Evolutionary conservation across 1,140 invertebrate species (phyloP), one percentile per base, ranked within the genome.

Genomic region (Chlorops oryzae): DNA sequence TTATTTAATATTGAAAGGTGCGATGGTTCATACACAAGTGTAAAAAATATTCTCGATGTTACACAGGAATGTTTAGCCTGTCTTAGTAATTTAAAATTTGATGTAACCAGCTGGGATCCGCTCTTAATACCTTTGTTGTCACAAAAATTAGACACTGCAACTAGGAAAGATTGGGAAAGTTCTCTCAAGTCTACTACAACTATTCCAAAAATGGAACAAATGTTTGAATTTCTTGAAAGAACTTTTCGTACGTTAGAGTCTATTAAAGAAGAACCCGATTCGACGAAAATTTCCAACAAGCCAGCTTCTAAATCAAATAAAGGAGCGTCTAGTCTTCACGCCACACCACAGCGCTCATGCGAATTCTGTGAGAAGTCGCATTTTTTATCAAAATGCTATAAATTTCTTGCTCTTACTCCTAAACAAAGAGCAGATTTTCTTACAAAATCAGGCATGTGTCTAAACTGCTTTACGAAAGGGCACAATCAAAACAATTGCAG

Each of bases 241-340:
- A 38, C 34, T 17, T 47, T 47, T 24, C 34, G 46, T 23, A 39
- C 46, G 17, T 34, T 47, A 17, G 46, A 47, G 27, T 38, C 35
- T 24, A 21, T 47, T 18, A 35, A 38, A 27, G 46, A 38, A 15
- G 46, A 47, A 13, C 15, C 27, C n/a, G 18, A 34, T 9, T 17
- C 34, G 18, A 23, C 34, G 12, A n/a, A n/a, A n/a, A n/a, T n/a
- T n/a, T n/a, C n/a, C n/a, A n/a, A n/a, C n/a, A n/a, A n/a, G n/a
- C n/a, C n/a, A n/a, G n/a, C n/a, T n/a, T n/a, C n/a, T n/a, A n/a
- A n/a, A n/a, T n/a, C n/a, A n/a, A n/a, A n/a, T n/a, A n/a, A n/a
- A n/a, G n/a, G n/a, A n/a, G n/a, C n/a, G n/a, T n/a, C n/a, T n/a
- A n/a, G n/a, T n/a, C n/a, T n/a, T n/a, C n/a, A n/a, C n/a, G n/a